These are phyloP conservation scores for Lamellibrachia satsuma DNA, from an alignment of 2,888 invertebrate genomes.

Conservation along the genomic window DNA sequence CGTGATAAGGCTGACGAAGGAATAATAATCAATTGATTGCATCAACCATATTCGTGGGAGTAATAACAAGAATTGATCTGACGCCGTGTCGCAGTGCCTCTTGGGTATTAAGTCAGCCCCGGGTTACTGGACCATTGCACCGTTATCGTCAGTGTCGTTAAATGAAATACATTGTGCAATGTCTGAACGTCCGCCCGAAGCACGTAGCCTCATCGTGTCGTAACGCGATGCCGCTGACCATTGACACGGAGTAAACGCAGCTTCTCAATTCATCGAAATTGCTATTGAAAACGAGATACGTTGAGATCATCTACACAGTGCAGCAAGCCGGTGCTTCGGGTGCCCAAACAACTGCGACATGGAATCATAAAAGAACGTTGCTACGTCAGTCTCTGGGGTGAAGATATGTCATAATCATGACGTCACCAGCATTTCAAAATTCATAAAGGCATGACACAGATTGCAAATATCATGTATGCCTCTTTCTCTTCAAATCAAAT, in stretches of 20 bases:
- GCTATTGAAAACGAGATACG: background rate
- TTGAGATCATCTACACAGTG: background rate
- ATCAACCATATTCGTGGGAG: background rate
- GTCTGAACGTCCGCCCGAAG: too few species aligned
- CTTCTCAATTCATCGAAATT: background rate
- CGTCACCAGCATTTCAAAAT: background rate
- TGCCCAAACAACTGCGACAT: background rate
- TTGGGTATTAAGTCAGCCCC: background rate
- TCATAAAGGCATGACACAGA: background rate
- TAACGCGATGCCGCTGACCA: background rate
- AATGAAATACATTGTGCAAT: too few species aligned
- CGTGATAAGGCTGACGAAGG: background rate
- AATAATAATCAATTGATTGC: background rate
- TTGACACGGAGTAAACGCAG: background rate
- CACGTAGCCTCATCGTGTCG: background rate
- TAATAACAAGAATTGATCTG: background rate
- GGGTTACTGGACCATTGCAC: background rate
- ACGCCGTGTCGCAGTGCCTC: background rate
- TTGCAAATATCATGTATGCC: background rate
- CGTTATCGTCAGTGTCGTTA: background rate
- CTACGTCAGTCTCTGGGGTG: background rate
- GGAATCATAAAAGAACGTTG: background rate
- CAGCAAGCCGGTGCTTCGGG: background rate
- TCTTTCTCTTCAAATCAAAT: background rate
- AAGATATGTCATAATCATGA: background rate